Evolutionary conservation across 2,113 vertebrate genomes (phyloP).

Genomic region (Otolemur garnettii): DNA sequence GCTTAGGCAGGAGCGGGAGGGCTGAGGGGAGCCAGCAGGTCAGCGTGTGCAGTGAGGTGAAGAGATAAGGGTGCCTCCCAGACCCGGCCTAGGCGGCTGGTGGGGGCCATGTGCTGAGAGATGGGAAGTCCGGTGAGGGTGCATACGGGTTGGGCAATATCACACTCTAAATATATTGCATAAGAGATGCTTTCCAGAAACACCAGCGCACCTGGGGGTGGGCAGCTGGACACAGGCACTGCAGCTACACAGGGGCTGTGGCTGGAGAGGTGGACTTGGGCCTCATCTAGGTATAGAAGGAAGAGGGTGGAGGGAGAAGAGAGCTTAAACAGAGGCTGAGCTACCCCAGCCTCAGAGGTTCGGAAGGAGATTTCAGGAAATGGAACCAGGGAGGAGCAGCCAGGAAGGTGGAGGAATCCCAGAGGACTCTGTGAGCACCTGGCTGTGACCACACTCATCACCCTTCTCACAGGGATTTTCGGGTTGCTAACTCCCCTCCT

Average conservation of each 20-base stretch:
- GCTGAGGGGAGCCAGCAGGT: not conserved
- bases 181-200: not conserved
- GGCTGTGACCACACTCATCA: not conserved
- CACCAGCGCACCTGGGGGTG: not conserved
- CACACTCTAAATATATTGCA: no score
- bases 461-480: not conserved
- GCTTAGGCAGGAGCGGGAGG: not conserved
- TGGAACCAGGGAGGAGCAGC: not conserved
- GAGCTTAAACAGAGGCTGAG: no score
- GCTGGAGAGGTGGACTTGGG: not conserved
- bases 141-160: not conserved
- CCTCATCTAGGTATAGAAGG: no score
- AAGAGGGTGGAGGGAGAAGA: not conserved
- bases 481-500: not conserved
- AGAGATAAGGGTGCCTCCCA: not conserved
- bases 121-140: not conserved
- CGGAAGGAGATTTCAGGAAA: not conserved
- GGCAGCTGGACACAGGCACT: not conserved
- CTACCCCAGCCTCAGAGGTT: not conserved
- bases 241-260: not conserved
- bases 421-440: not conserved
- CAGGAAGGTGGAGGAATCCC: not conserved
- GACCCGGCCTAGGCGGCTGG: rapidly evolving
- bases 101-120: no score
- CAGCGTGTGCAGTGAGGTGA: not conserved